Base-by-base conservation (phyloP, 2,888 invertebrate genomes). In the Ophion costatus region DNA sequence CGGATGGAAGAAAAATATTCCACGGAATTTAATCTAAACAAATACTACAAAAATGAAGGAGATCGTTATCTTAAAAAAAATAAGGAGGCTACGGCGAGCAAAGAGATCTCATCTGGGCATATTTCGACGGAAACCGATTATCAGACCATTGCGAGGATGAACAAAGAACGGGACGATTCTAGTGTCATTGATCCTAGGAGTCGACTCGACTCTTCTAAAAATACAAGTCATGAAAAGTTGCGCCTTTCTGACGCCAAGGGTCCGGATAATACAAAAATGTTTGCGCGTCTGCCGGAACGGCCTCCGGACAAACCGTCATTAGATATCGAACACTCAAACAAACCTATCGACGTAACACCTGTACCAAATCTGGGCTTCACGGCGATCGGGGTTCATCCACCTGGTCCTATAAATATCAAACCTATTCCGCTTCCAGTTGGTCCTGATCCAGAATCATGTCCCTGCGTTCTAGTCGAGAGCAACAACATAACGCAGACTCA, bases 371-470 rank as follows among this genome's bases (percentile, higher is more conserved):
- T 94, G 20, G 94, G 94, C 20, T 80, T 90, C 64, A 83, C 88
- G 51, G 92, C 93, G 33, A 91, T 92, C 56, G 92, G 94, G 74
- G 93, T 94, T 85, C 95, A 95, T 70, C 95, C 95, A 69, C 94
- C 95, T 22, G 94, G 94, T 82, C 90, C 92, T 24, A 92, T 93
- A 61, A 92, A 95, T 89, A 94, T 95, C 61, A 95, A 96, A 87
- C 95, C 96, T 2, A 95, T 95, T 89, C 92, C 96, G 22, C 90
- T 96, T 70, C 95, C 95, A 6, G 95, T 96, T 88, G 95, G 95
- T 42, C 96, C 96, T 42, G 95, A 95, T 90, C 95, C 96, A 6
- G 94, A 94, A 71, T 94, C 95, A 7, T 96, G 96, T 89, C 96
- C 96, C 3, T 96, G 96, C 91, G 96, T 96, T 88, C 93, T 96